phyloP scores from a whole-genome alignment of 2,797 vertebrate species.

The Linurgus olivaceus region DNA sequence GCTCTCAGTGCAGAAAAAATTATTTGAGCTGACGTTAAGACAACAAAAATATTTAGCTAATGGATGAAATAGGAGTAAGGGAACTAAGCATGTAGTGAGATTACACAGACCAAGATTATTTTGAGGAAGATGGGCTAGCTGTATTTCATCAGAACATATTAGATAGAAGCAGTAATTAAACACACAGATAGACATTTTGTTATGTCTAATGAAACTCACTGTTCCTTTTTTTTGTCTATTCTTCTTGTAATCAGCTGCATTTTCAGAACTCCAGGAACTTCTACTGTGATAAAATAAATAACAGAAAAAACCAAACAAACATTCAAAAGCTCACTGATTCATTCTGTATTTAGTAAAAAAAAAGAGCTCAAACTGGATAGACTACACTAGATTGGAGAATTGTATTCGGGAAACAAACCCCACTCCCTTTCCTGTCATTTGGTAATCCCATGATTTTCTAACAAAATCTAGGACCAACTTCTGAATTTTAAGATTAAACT shows the following conservation, averaged over 20 bases:
- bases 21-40: background rate
- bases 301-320: background rate
- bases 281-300: constrained; percentile 48
- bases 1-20: background rate
- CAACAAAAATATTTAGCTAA: background rate
- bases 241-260: background rate
- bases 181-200: background rate
- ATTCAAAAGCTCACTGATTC: background rate
- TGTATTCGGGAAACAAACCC: background rate
- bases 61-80: background rate
- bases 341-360: background rate
- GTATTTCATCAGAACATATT: background rate
- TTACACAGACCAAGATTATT: background rate
- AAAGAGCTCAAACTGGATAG: background rate
- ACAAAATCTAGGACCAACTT: background rate
- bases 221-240: background rate
- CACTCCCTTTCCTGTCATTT: fast-evolving
- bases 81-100: background rate
- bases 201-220: constrained; percentile 56
- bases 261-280: constrained; percentile 13
- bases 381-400: background rate
- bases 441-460: background rate
- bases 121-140: background rate
- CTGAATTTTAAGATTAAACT: background rate
- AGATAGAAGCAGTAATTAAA: background rate